Evolutionary conservation across 2,113 vertebrate species (phyloP).

Genomic region (Neogobius melanostomus): DNA sequence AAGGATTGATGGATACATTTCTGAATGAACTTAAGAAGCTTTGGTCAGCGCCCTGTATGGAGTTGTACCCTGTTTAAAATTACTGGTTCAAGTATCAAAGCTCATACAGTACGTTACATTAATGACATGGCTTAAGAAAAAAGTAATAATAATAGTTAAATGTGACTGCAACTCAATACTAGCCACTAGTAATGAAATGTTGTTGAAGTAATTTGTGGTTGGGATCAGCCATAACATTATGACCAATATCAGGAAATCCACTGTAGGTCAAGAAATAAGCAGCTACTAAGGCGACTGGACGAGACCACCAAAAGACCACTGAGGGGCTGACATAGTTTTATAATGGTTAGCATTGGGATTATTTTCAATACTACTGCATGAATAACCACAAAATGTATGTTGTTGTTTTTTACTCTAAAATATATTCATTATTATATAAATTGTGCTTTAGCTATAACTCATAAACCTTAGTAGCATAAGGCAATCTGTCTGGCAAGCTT

Average conservation of each 20-base stretch:
- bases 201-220: not conserved
- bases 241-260: not conserved
- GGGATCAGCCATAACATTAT: slow-evolving; percentile 9
- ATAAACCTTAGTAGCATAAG: slow-evolving; percentile 1
- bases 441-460: slow-evolving; percentile 4
- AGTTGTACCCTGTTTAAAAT: slow-evolving; percentile 63
- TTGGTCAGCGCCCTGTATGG: slow-evolving; percentile 52
- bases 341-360: no score
- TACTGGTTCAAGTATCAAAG: slow-evolving; percentile 58
- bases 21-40: slow-evolving; percentile 34
- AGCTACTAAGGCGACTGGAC: not conserved
- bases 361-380: no score
- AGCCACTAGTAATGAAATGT: not conserved
- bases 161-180: not conserved
- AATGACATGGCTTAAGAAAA: not conserved
- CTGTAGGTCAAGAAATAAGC: not conserved
- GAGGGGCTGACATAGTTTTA: no score
- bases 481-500: not conserved
- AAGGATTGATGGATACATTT: slow-evolving; percentile 1
- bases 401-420: not conserved
- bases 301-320: not conserved
- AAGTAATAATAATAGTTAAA: not conserved
- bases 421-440: not conserved
- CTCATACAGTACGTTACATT: slow-evolving; percentile 42
- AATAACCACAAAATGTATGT: no score